phyloP scores from a whole-genome alignment of 1,140 invertebrate species.

The Drosophila teissieri region DNA sequence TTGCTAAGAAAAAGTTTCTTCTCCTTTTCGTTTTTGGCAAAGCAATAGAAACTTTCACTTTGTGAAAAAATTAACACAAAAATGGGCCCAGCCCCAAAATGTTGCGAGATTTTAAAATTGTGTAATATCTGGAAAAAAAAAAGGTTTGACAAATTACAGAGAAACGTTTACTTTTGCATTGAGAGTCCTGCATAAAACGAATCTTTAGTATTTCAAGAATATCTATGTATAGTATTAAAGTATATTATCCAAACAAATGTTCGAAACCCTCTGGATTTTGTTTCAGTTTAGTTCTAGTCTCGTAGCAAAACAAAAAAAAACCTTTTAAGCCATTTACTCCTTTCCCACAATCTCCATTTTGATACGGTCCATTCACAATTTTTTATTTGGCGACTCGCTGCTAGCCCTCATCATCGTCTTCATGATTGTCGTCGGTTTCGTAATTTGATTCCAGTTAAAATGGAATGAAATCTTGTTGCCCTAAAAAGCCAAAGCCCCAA shows the following conservation, averaged over 20 bases:
- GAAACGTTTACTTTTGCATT: background rate
- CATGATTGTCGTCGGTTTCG: conserved; percentile 62
- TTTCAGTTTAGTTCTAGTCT: background rate
- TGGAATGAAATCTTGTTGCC: conserved; percentile 77
- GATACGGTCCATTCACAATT: conserved; percentile 30
- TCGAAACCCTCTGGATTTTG: background rate
- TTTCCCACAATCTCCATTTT: conserved; percentile 14
- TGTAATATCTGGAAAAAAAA: background rate
- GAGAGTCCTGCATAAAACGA: too few species aligned
- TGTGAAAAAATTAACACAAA: conserved; percentile 18
- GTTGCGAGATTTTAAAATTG: background rate
- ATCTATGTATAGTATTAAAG: too few species aligned
- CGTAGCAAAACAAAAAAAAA: background rate
- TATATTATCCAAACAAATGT: too few species aligned
- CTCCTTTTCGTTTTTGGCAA: conserved; percentile 15
- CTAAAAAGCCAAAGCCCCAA: conserved; percentile 49
- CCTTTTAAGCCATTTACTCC: conserved; percentile 14
- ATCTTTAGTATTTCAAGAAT: too few species aligned
- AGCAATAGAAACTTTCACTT: conserved; percentile 41
- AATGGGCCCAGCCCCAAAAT: background rate
- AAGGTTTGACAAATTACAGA: background rate
- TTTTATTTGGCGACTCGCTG: conserved; percentile 22
- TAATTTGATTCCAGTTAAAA: conserved; percentile 83
- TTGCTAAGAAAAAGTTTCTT: conserved; percentile 22
- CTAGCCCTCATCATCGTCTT: conserved; percentile 30